Base-by-base conservation (phyloP, 1,140 invertebrate genomes). In the Platorchestia sp. region DNA sequence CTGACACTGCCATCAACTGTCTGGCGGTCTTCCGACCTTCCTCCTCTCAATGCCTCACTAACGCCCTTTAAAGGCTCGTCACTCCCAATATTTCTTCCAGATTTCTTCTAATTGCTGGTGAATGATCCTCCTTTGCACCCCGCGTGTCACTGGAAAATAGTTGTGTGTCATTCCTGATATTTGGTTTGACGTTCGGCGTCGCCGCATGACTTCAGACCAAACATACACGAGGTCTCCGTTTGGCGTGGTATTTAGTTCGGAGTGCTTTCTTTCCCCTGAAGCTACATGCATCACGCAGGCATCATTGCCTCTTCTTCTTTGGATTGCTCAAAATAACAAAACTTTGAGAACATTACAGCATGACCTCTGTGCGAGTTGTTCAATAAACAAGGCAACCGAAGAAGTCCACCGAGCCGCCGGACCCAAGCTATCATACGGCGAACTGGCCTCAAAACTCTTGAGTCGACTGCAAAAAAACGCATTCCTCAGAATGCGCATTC, bases 381-480 rank as follows among this genome's bases (percentile, higher is more conserved):
- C 59, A 75, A 75, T 75, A 75, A 75, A 75, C 59, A 75, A 10
- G 59, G 59, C 59, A 75, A 75, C 59, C 59, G 59, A 27, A 75
- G 7, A 75, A 75, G 10, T 75, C 59, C 59, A 75, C 59, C 1
- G 59, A 75, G 10, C 59, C 41, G 10, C 59, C 41, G 41, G 41
- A 90, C 87, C 87, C 44, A 90, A 90, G 87, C 44, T 90, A 44
- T 90, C 87, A 44, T 90, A 90, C 87, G 44, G 87, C 87, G 87
- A 42, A 90, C 87, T 90, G 87, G 87, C 87, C 87, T 90, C 87
- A 90, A 90, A 90, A 90, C 41, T n/a, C 86, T 90, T 43, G 44
- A 19, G 87, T 90, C 42, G 41, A 43, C 41, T 41, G 41, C 41
- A 42, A 90, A 90, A 90, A 90, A 90, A 42, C 87, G 87, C 87